A percentile compares a stretch with the other conserved stretches of the same genome.
phyloP scores from a whole-genome alignment of 1,140 invertebrate species.

The Caenorhabditis inopinata region DNA sequence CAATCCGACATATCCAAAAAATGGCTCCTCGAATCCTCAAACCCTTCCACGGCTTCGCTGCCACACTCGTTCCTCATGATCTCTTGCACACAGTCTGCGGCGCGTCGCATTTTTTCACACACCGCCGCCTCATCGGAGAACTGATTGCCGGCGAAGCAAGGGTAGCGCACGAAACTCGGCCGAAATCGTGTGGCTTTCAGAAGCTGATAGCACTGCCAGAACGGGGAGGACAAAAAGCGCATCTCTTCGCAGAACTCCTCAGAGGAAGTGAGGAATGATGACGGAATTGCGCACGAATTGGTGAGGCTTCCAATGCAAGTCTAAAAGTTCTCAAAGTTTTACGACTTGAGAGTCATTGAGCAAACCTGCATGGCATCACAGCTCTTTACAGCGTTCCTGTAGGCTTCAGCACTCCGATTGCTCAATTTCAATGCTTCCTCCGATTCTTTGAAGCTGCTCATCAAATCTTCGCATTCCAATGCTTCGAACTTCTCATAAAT shows the following conservation, averaged over 20 bases:
- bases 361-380: not conserved
- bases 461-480: not conserved
- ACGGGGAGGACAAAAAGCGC: not conserved
- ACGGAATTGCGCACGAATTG: not conserved
- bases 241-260: not conserved
- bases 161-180: not conserved
- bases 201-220: not conserved
- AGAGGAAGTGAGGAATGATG: not conserved
- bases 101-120: not conserved
- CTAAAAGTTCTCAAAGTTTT: not conserved
- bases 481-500: not conserved
- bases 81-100: not conserved
- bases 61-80: constrained; percentile 2
- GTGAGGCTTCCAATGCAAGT: not conserved
- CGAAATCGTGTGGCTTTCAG: not conserved
- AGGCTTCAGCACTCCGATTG: not conserved
- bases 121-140: not conserved
- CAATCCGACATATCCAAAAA: not conserved
- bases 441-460: not conserved
- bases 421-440: not conserved
- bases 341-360: no score
- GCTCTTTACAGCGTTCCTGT: not conserved
- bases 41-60: not conserved
- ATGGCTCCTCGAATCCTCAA: not conserved
- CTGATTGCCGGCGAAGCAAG: not conserved